Evolutionary conservation across 2,797 vertebrate genomes (phyloP).

Genomic region (Periparus ater): DNA sequence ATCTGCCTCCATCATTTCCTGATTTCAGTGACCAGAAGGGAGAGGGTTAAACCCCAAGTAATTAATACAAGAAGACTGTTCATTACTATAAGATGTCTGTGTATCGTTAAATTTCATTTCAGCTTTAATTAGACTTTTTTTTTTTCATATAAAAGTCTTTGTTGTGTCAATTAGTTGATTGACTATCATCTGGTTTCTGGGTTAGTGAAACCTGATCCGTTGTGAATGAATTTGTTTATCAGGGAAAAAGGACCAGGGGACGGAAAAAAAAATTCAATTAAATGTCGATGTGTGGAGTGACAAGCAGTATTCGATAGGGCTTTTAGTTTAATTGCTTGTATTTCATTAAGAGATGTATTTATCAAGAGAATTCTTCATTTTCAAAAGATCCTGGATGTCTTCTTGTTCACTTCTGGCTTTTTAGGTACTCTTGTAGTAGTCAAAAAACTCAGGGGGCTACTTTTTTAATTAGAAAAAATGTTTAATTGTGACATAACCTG

Average conservation of each 20-base stretch:
- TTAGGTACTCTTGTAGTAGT: neutral
- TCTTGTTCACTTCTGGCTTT: conserved; percentile 38
- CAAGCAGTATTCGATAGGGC: conserved; percentile 87
- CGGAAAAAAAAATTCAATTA: conserved; percentile 88
- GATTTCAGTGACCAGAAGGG: neutral
- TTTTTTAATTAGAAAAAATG: neutral
- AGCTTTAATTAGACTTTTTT: conserved; percentile 80
- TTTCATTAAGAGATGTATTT: conserved; percentile 89
- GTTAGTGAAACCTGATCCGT: conserved; percentile 84
- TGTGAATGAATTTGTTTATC: conserved; percentile 89
- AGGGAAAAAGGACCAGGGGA: conserved; percentile 73
- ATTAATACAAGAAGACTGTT: conserved; percentile 76
- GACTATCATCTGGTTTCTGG: conserved; percentile 84
- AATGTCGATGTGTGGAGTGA: conserved; percentile 85
- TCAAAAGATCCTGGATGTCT: conserved; percentile 56
- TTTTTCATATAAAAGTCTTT: conserved; percentile 81
- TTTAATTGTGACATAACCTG: neutral
- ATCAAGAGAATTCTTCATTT: conserved; percentile 81
- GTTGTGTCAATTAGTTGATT: conserved; percentile 95
- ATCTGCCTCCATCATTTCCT: neutral
- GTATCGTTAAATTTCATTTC: conserved; percentile 78
- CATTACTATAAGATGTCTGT: conserved; percentile 75
- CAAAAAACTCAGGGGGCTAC: neutral
- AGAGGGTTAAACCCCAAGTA: conserved; percentile 64
- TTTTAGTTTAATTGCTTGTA: conserved; percentile 95